Evolutionary conservation across 1,140 invertebrate genomes (phyloP), one percentile per base, ranked within the genome.

Genomic region (Drosophila hydei): DNA sequence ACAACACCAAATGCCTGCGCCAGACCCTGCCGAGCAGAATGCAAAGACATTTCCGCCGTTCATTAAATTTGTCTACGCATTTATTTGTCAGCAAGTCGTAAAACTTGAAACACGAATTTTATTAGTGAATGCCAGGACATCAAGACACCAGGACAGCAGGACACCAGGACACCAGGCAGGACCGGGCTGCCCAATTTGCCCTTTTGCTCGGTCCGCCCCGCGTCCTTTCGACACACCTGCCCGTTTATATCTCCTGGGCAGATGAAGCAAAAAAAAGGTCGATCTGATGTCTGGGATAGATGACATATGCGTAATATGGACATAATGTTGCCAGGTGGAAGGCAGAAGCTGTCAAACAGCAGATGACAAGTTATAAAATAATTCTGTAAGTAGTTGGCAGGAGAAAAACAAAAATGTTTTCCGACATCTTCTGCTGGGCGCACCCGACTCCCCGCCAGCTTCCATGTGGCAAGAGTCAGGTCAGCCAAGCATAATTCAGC

Each of bases 41-140:
- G 67, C 64, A 85, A 87, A 77, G 81, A 87, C 77, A 85, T 80
- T 85, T 85, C 81, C 81, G 81, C 23, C 77, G 64, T 77, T 87
- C 81, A 85, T 85, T 85, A 85, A 87, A 85, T 85, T 85, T 85
- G 81, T 85, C 77, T 80, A 85, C 81, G 81, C 81, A 75, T 85
- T 85, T 83, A 87, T 87, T 85, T 85, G 81, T 87, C 81, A 87
- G 81, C 81, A 87, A 81, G 81, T 87, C 81, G 81, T 85, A 85
- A 85, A 87, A 73, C 64, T 55, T 51, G 45, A 55, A 45, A 85
- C 73, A 84, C 59, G 77, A 70, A 61, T 80, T 87, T 77, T 87
- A 84, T 85, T 74, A 60, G 48, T 72, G 33, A 21, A 54, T 25
- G 45, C 40, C 47, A 42, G 52, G 8, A 21, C 14, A 42, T 4